phyloP scores from a whole-genome alignment of 2,888 invertebrate species.

The Spilarctia lutea region DNA sequence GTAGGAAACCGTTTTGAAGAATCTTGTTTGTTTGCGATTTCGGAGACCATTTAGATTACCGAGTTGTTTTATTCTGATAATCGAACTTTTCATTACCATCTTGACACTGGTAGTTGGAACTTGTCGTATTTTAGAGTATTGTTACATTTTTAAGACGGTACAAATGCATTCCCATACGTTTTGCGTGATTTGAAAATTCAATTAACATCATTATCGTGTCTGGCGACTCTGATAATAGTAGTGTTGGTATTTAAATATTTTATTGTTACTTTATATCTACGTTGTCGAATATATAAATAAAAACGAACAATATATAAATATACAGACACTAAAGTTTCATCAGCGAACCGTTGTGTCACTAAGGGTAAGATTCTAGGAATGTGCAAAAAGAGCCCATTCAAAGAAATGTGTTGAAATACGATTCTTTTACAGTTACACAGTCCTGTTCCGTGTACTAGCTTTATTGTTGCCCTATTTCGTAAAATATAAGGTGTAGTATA shows the following conservation, averaged over 20 bases:
- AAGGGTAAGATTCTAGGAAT: constrained; percentile 34
- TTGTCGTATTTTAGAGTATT: not conserved
- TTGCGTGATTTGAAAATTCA: not conserved
- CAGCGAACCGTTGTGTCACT: not conserved
- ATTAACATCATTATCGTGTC: not conserved
- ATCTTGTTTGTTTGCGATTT: not conserved
- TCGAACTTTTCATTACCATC: not conserved
- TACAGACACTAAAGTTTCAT: not conserved
- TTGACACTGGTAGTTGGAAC: not conserved
- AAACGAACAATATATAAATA: not conserved
- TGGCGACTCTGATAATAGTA: not conserved
- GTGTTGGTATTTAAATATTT: not conserved
- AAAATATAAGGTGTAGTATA: not conserved
- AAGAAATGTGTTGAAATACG: constrained; percentile 39
- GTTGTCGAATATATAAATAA: not conserved
- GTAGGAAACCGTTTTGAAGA: not conserved
- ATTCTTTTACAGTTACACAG: constrained; percentile 35
- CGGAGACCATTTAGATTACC: not conserved
- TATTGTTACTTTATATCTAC: not conserved
- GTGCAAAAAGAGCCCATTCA: constrained; percentile 36
- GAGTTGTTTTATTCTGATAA: not conserved
- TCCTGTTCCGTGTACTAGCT: constrained; percentile 38
- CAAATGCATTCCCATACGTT: not conserved
- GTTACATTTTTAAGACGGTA: not conserved
- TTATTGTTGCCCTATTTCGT: constrained; percentile 32